Base-by-base conservation (phyloP, 1,140 invertebrate genomes). In the Araneus ventricosus region DNA sequence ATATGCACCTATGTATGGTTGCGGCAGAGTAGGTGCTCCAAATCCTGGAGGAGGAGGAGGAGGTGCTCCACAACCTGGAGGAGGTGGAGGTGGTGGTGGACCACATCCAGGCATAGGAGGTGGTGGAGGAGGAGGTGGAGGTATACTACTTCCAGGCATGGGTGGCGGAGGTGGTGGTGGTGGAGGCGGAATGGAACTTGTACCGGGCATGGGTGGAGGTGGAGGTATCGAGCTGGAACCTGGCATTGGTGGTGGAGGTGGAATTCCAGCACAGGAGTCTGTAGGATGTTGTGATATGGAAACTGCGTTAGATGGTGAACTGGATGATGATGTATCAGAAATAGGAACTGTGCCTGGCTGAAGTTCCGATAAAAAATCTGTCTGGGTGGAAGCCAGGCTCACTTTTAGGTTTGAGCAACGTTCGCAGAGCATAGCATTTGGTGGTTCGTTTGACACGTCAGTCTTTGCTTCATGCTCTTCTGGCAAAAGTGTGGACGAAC, bases 161-260 rank as follows among this genome's bases (percentile, higher is more conserved):
- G 96, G 95, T 82, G 41, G 41, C 10, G 41, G 45, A 14, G 95
- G 92, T n/a, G 94, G 95, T n/a, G 95, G 39, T 93, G 94, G 94
- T 10, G 94, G 95, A 75, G 95, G 95, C 52, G 96, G 94, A 88
- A 91, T 79, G 75, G n/a, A 95, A 39, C 89, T 59, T 34, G 52
- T 34, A 27, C 61, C 63, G 14, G 91, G 90, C 70, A 93, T 82
- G 0, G 92, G 87, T 30, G 92, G 92, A 41, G 92, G 61, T 70
- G 95, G 95, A 22, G 96, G 95, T 24, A 61, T 89, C 93, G 94
- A 57, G 94, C 94, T 22, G 94, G 94, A 80, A 84, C 79, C 88
- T 93, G 94, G 94, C 14, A 94, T 95, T 84, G 95, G 95, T 57
- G 96, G 95, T 59, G 96, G 95, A 61, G 95, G 95, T 30, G 96